Conservation (phyloP, 2,113 vertebrate species). For the Anolis carolinensis region DNA sequence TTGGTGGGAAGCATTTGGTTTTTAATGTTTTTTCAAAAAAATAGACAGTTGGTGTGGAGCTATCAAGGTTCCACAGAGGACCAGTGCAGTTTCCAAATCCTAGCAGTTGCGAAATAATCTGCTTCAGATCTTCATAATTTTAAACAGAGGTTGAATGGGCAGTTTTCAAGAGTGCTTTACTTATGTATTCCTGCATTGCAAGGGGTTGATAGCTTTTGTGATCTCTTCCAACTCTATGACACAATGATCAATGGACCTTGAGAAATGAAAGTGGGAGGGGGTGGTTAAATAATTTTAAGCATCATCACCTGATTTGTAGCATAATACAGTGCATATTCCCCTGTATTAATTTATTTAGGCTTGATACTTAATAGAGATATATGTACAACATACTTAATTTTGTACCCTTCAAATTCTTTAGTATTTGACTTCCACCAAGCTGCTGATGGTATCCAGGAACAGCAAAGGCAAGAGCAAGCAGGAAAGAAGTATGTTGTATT, state of each 20-base stretch:
- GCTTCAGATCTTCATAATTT: too few species aligned
- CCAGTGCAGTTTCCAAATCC: too few species aligned
- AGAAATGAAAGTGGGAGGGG: background rate
- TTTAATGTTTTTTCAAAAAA: too few species aligned
- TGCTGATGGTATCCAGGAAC: conserved; percentile 95
- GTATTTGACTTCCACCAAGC: conserved; percentile 99
- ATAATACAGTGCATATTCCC: background rate
- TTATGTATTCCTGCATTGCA: too few species aligned
- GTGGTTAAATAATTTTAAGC: background rate
- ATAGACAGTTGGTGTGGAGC: too few species aligned
- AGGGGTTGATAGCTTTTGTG: too few species aligned
- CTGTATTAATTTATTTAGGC: conserved; percentile 12
- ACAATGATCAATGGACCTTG: background rate
- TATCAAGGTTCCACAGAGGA: too few species aligned
- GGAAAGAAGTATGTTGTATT: conserved; percentile 90
- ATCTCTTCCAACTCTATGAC: too few species aligned
- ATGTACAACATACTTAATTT: conserved; percentile 1
- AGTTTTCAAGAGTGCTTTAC: too few species aligned
- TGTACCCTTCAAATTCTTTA: conserved; percentile 75
- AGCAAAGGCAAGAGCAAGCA: conserved; percentile 94
- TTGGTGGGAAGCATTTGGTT: too few species aligned
- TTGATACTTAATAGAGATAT: background rate
- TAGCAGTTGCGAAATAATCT: too few species aligned
- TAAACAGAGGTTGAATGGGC: too few species aligned
- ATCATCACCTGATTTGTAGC: background rate